Percentiles rank a stretch among this genome's conserved stretches.
These are phyloP conservation scores for Genyomyrus donnyi DNA, from an alignment of 2,113 vertebrate genomes.

Conservation along the genomic window DNA sequence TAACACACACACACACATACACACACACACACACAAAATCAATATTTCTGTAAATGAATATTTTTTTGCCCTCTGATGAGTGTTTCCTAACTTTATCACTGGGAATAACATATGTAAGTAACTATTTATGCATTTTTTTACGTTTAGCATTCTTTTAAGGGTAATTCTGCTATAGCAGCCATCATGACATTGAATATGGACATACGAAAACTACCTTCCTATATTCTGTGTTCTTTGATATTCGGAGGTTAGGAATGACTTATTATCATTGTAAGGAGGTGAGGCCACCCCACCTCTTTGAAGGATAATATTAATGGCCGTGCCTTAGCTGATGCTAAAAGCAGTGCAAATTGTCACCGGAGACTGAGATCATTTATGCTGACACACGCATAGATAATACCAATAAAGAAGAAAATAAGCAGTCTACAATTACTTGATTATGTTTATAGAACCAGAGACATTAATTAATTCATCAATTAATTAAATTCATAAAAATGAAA, in stretches of 20 bases:
- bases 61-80: neutral
- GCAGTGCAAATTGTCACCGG: neutral
- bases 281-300: neutral
- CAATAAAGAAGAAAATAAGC: neutral
- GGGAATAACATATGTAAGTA: neutral
- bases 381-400: slow-evolving; percentile 17
- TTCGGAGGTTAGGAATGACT: neutral
- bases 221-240: neutral
- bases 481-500: neutral
- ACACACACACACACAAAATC: neutral
- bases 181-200: neutral
- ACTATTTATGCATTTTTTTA: slow-evolving; percentile 38
- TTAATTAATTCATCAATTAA: neutral
- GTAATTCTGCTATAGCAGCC: neutral
- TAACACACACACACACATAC: neutral
- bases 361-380: neutral
- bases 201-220: too few relatives aligned
- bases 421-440: neutral
- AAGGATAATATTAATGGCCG: neutral
- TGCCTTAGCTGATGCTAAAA: slow-evolving; percentile 1
- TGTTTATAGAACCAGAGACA: neutral
- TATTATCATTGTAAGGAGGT: neutral
- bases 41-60: neutral
- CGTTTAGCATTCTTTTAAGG: neutral
- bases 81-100: neutral